Base-by-base conservation (phyloP, 1,140 invertebrate genomes). In the Drosophila nigromelanica region DNA sequence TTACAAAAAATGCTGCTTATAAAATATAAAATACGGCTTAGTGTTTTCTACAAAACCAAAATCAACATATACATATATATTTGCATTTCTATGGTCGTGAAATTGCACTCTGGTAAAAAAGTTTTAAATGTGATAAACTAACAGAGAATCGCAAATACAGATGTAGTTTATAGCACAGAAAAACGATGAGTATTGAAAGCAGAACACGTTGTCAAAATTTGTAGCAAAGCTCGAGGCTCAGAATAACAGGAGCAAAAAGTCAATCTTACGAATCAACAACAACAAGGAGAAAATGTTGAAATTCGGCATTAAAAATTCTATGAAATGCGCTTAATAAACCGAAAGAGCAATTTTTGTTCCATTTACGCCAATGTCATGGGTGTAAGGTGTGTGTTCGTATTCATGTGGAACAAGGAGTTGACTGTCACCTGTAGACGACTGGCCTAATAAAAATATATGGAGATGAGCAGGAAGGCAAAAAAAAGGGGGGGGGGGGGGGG, bases 31-130 rank as follows among this genome's bases (percentile, higher is more conserved):
- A 18, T 18, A 18, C 18, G 40, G 21, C 8, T 37, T 56, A 10
- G 40, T 56, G 5, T 10, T 12, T 10, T 39, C 37, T 5, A 39
- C 37, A 39, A 8, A 4, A 39, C 37, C 37, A 39, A 24, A 11
- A 56, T 42, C 15, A 35, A 18, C 40, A 24, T 24, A 1, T n/a
- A 18, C 40, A 24, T 24, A 18, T 18, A 37, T 15, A 78, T 79
- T 79, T 79, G 70, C 76, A 79, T 74, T 78, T 79, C 79, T 79
- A 73, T n/a, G n/a, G n/a, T n/a, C n/a, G n/a, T n/a, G n/a, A n/a
- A n/a, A n/a, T 73, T 74, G 68, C 64, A 74, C 42, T 54, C 18
- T 39, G 14, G 27, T 52, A 61, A 63, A 63, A 54, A 63, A 60
- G 30, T 67, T 68, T 45, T 35, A 74, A 74, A 72, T 77, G 55